A percentile compares a stretch with the other conserved stretches of the same genome.
These are phyloP conservation scores for Eristalis pertinax DNA, from an alignment of 2,888 invertebrate species.

Conservation along the genomic window DNA sequence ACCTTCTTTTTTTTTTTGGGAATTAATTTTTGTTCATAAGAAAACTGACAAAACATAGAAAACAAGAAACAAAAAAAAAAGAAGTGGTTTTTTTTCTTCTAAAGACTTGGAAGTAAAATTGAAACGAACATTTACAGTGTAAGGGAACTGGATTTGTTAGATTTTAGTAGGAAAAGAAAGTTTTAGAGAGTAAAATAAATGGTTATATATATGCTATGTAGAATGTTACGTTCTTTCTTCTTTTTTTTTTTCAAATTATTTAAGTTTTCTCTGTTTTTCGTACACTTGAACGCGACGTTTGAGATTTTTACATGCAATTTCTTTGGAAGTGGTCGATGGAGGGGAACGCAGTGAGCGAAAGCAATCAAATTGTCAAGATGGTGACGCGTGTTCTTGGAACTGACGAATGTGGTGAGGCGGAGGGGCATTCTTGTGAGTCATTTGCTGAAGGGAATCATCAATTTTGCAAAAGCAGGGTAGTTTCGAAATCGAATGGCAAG, in stretches of 20 bases:
- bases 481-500: no score
- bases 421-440: no score
- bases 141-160: neutral
- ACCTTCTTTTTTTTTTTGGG: slow-evolving; percentile 56
- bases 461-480: no score
- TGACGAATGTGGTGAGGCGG: no score
- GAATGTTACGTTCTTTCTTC: slow-evolving; percentile 33
- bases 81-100: neutral
- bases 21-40: neutral
- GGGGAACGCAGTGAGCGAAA: neutral
- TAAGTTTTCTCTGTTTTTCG: neutral
- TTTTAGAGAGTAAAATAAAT: slow-evolving; percentile 2
- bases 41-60: neutral
- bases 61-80: slow-evolving; percentile 3
- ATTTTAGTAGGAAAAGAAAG: slow-evolving; percentile 1
- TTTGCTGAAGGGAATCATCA: no score
- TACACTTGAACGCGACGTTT: neutral
- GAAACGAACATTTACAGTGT: slow-evolving; percentile 15
- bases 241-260: slow-evolving; percentile 29
- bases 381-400: no score
- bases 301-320: slow-evolving; percentile 61
- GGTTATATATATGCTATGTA: slow-evolving; percentile 60
- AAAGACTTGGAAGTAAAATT: slow-evolving; percentile 22
- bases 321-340: neutral
- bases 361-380: no score